Evolutionary conservation across 2,113 vertebrate species (phyloP).

Genomic region (Mustela lutreola): DNA sequence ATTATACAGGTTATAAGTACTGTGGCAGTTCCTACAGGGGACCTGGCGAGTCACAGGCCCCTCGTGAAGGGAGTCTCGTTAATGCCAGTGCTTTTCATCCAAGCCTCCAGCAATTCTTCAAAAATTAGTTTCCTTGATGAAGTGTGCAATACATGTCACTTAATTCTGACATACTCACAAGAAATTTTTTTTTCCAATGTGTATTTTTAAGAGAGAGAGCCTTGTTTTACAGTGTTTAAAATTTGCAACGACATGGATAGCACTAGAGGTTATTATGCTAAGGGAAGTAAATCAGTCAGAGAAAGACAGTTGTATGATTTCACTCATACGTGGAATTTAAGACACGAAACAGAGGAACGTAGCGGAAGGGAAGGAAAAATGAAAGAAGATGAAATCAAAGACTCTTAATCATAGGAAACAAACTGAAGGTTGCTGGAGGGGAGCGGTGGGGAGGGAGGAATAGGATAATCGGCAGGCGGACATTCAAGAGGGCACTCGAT

Average conservation of each 20-base stretch:
- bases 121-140: background rate
- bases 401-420: background rate
- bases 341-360: background rate
- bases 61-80: background rate
- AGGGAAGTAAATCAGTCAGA: background rate
- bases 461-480: background rate
- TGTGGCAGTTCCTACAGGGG: background rate
- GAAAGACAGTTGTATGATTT: background rate
- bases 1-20: background rate
- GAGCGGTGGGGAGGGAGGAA: background rate
- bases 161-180: conserved; percentile 6
- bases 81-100: background rate
- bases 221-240: background rate
- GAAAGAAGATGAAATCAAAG: background rate
- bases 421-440: background rate
- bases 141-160: background rate
- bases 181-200: background rate
- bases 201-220: conserved; percentile 43
- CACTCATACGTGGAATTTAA: background rate
- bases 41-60: background rate
- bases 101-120: background rate
- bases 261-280: background rate
- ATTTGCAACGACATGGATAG: background rate
- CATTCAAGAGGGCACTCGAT: background rate
- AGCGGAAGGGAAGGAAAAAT: background rate